Percentiles rank a stretch among this genome's conserved stretches.
Conservation (phyloP, 2,888 invertebrate species). For the Amorpha juglandis region DNA sequence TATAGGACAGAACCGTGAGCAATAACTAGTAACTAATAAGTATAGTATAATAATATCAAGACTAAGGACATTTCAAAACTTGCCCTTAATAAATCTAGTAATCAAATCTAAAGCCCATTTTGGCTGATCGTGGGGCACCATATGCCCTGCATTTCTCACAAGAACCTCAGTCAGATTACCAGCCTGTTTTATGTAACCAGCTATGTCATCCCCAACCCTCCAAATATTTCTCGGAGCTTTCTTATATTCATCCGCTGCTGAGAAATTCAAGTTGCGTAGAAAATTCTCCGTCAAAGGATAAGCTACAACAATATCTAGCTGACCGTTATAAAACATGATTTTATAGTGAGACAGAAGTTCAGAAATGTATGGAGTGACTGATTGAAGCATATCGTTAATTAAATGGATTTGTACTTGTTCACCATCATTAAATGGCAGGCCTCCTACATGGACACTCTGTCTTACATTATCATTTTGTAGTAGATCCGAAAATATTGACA, state of each 20-base stretch:
- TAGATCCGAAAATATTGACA: constrained; percentile 60
- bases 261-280: constrained; percentile 87
- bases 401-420: constrained; percentile 78
- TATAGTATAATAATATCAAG: constrained; percentile 31
- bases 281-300: constrained; percentile 86
- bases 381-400: constrained; percentile 83
- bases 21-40: too few species aligned
- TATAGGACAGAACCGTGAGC: too few species aligned
- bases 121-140: constrained; percentile 86
- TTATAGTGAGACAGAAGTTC: constrained; percentile 76
- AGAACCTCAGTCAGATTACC: constrained; percentile 89
- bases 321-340: constrained; percentile 87
- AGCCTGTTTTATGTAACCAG: constrained; percentile 89
- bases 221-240: constrained; percentile 86
- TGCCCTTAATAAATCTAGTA: constrained; percentile 74
- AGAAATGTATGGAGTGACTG: constrained; percentile 77
- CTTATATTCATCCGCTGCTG: constrained; percentile 85
- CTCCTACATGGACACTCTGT: constrained; percentile 86
- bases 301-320: constrained; percentile 87
- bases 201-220: constrained; percentile 86
- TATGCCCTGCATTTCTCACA: constrained; percentile 91
- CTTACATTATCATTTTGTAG: constrained; percentile 71
- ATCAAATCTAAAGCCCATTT: constrained; percentile 84
- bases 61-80: constrained; percentile 44
- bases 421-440: constrained; percentile 77